A percentile compares a stretch with the other conserved stretches of the same genome.
Conservation (phyloP, 2,113 vertebrate genomes). For the Calyptommatus sinebrachiatus region DNA sequence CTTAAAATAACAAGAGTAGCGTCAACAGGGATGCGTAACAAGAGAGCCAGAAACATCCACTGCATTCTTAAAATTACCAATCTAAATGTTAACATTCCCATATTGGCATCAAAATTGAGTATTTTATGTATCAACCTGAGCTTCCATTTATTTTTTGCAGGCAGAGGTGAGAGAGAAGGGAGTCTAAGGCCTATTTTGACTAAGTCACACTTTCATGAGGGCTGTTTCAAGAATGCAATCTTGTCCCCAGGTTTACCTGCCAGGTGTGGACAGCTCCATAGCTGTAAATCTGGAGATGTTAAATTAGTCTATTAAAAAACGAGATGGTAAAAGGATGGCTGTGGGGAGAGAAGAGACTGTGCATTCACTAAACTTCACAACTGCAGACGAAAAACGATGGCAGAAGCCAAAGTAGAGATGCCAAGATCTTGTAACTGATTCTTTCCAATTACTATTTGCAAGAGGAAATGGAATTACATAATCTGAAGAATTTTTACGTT, state of each 20-base stretch:
- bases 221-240: too few relatives aligned
- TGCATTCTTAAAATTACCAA: too few relatives aligned
- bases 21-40: not conserved
- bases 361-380: not conserved
- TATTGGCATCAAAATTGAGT: not conserved
- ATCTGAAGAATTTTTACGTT: too few relatives aligned
- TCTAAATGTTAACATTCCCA: too few relatives aligned
- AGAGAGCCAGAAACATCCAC: not conserved
- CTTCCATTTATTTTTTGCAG: not conserved
- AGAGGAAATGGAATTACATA: too few relatives aligned
- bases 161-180: not conserved
- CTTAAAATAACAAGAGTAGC: too few relatives aligned
- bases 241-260: too few relatives aligned
- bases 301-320: constrained; percentile 13
- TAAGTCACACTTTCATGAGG: too few relatives aligned
- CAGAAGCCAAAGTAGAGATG: not conserved
- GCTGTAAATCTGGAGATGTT: not conserved
- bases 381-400: not conserved
- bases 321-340: not conserved
- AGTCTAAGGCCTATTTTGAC: too few relatives aligned
- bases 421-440: not conserved
- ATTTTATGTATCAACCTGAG: not conserved
- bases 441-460: not conserved
- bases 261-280: not conserved
- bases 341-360: not conserved